Conservation (phyloP, 2,113 vertebrate species). For the Riparia riparia region DNA sequence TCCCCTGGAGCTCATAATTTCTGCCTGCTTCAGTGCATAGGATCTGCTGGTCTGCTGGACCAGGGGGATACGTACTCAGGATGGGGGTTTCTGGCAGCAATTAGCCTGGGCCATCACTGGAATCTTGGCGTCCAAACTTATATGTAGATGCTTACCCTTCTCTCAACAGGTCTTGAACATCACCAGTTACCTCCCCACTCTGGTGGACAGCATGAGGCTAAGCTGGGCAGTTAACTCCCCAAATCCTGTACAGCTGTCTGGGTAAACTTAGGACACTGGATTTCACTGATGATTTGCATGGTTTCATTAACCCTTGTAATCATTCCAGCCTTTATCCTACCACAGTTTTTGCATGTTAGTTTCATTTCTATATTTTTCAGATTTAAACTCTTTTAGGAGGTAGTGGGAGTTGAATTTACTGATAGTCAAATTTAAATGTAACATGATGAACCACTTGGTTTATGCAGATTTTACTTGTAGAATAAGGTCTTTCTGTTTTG, state of each 20-base stretch:
- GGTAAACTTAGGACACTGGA: background rate
- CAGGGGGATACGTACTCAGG: fast-evolving
- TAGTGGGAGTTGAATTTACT: background rate
- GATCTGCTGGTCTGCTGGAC: background rate
- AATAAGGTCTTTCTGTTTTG: background rate
- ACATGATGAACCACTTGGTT: background rate
- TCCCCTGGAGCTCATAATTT: background rate
- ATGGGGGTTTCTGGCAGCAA: fast-evolving
- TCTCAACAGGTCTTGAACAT: background rate
- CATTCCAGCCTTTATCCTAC: background rate
- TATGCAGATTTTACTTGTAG: background rate
- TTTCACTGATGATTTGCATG: background rate
- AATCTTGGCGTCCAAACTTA: background rate
- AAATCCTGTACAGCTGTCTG: background rate
- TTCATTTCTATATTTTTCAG: background rate
- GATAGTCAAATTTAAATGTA: background rate
- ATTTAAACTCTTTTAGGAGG: background rate
- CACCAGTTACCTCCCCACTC: background rate
- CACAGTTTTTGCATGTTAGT: background rate
- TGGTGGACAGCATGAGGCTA: background rate
- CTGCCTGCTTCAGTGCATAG: background rate
- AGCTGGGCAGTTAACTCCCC: background rate
- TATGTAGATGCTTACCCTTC: background rate
- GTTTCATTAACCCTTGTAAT: background rate
- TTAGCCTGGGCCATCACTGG: background rate